phyloP scores from a whole-genome alignment of 1,140 invertebrate species.

The Agrypnia vestita region DNA sequence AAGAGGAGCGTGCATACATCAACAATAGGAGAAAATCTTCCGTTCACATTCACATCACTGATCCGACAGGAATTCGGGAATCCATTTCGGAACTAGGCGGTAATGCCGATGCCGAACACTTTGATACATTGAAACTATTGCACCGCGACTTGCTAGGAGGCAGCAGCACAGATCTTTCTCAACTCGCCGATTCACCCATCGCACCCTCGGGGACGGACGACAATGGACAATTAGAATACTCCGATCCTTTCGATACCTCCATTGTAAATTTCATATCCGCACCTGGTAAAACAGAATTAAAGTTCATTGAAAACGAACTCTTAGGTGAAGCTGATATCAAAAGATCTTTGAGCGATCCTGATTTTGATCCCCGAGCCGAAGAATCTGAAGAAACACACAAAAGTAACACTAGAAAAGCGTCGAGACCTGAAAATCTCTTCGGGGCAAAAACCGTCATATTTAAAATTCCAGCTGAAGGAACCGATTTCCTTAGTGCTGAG shows the following conservation, averaged over 20 bases:
- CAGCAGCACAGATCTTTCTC: slow-evolving; percentile 82
- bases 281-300: slow-evolving; percentile 84
- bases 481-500: slow-evolving; percentile 59
- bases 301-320: slow-evolving; percentile 85
- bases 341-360: slow-evolving; percentile 76
- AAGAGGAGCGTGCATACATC: slow-evolving; percentile 73
- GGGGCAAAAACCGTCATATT: slow-evolving; percentile 83
- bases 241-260: slow-evolving; percentile 91
- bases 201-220: slow-evolving; percentile 72
- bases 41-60: slow-evolving; percentile 75
- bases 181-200: slow-evolving; percentile 80
- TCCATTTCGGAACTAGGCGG: slow-evolving; percentile 66
- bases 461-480: slow-evolving; percentile 72
- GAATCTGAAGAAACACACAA: slow-evolving; percentile 64
- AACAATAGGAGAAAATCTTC: slow-evolving; percentile 72
- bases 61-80: slow-evolving; percentile 71
- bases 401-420: slow-evolving; percentile 69
- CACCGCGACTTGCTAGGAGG: slow-evolving; percentile 81
- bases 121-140: slow-evolving; percentile 65
- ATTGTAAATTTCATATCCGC: slow-evolving; percentile 79
- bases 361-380: slow-evolving; percentile 84
- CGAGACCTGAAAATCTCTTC: slow-evolving; percentile 75
- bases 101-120: slow-evolving; percentile 64
- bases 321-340: slow-evolving; percentile 73
- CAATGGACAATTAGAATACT: slow-evolving; percentile 75